Evolutionary conservation across 2,888 invertebrate genomes (phyloP).

Genomic region (Microdon myrmicae): DNA sequence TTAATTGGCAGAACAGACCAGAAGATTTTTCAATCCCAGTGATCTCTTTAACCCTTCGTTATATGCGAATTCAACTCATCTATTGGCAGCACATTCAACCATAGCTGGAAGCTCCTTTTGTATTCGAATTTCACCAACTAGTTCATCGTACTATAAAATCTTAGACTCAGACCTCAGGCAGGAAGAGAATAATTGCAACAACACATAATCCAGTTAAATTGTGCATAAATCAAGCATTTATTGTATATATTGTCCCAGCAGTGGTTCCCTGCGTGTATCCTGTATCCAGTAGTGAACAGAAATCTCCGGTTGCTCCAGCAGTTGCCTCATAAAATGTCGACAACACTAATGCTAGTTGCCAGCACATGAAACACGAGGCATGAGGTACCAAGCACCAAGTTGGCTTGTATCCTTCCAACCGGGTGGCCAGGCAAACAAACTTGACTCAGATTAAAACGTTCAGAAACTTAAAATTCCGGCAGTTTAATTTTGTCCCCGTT

Average conservation of each 20-base stretch:
- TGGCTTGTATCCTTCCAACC: too few species aligned
- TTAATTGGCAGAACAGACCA: too few species aligned
- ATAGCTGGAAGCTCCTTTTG: conserved; percentile 9
- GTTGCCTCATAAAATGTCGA: too few species aligned
- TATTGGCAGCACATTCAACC: conserved; percentile 4
- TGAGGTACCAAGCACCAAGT: too few species aligned
- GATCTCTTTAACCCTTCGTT: too few species aligned
- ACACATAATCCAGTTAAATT: conserved; percentile 40
- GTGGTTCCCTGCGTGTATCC: too few species aligned
- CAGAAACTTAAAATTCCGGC: conserved; percentile 48
- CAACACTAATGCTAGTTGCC: too few species aligned
- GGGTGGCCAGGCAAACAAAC: conserved; percentile 38
- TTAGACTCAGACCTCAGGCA: conserved; percentile 5
- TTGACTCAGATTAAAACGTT: conserved; percentile 49
- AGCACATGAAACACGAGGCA: too few species aligned
- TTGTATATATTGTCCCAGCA: conserved; percentile 29
- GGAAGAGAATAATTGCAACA: conserved; percentile 11
- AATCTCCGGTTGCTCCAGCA: too few species aligned
- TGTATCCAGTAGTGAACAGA: too few species aligned
- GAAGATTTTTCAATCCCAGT: too few species aligned
- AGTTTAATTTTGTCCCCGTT: conserved; percentile 51
- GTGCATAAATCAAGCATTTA: conserved; percentile 48
- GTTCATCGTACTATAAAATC: conserved; percentile 19
- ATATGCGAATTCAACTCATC: too few species aligned
- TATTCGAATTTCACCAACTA: conserved; percentile 28